Evolutionary conservation across 2,888 invertebrate species (phyloP), one percentile per base, ranked within the genome.

Genomic region (Entomobrya proxima): DNA sequence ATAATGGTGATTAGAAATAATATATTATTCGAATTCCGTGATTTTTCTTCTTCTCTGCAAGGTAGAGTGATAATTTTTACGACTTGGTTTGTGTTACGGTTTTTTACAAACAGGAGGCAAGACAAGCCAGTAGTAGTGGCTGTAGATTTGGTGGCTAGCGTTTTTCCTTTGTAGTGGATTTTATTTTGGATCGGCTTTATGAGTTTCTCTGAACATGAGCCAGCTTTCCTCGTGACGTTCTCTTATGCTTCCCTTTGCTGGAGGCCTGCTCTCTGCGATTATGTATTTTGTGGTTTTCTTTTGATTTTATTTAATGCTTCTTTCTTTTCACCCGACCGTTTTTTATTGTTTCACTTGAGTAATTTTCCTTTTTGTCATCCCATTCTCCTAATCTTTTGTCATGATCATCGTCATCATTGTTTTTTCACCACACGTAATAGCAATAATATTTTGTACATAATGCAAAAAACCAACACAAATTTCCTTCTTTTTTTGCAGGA

Each of bases 321-420:
- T n/a, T n/a, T n/a, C n/a, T n/a, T n/a, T n/a, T n/a, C n/a, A n/a
- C 69, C 15, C 40, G 37, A 58, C 58, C 15, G 30, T 37, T 67
- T 67, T 64, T 24, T 61, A 40, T 79, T 55, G 80, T 80, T 74
- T 13, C 80, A 81, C 80, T 74, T 21, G 80, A 81, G 72, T 35
- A 74, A 81, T 30, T 81, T 80, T 79, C 55, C 52, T 80, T 80
- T 81, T 44, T 81, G 80, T 58, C 72, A 80, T 74, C 40, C 74
- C 74, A 44, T 52, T 24, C 3, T 32, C 27, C 7, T 30, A n/a
- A 61, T 72, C 40, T 74, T 81, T 18, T 30, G 32, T 58, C 44
- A 77, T 47, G 40, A 50, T 72, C 18, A 13, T 47, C 47, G 18
- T 30, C 47, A 47, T 44, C 72, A 72, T 72, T 72, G 72, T 72